These are phyloP conservation scores for Sciurus niger DNA, from an alignment of 2,113 vertebrate genomes.

Conservation along the genomic window DNA sequence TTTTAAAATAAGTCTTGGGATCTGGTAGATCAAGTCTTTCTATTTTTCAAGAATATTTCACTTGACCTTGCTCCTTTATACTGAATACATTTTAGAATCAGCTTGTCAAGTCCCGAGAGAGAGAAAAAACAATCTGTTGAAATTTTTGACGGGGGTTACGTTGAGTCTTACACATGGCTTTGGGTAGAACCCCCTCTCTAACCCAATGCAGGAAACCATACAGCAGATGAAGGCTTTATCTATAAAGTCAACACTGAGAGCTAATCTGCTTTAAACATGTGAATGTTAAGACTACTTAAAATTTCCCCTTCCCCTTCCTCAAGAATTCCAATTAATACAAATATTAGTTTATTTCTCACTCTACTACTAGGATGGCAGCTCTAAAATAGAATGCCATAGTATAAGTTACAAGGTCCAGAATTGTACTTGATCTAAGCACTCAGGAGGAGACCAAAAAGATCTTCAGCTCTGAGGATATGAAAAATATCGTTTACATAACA, in stretches of 20 bases:
- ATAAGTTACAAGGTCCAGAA: neutral
- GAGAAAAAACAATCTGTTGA: neutral
- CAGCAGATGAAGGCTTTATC: neutral
- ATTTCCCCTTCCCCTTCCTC: conserved; percentile 4
- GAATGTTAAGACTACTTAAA: neutral
- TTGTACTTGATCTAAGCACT: neutral
- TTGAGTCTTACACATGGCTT: neutral
- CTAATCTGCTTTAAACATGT: conserved; percentile 23
- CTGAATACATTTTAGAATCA: conserved; percentile 31
- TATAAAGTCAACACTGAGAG: neutral
- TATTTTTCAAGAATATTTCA: neutral
- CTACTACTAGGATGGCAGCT: neutral
- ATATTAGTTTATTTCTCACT: neutral
- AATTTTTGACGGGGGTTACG: neutral
- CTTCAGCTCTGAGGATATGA: conserved; percentile 36
- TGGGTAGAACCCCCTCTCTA: neutral
- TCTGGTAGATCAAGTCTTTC: neutral
- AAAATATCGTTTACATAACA: conserved; percentile 58
- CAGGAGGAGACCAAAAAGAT: neutral
- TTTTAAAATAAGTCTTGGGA: neutral
- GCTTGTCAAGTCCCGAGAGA: neutral
- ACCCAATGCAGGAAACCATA: neutral
- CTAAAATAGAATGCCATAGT: conserved; percentile 14
- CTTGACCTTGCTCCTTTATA: neutral
- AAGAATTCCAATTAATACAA: conserved; percentile 48